Percentiles rank a stretch among this genome's conserved stretches.
These are phyloP conservation scores for Mesoclemmys tuberculata DNA, from an alignment of 2,113 vertebrate species.

Conservation along the genomic window DNA sequence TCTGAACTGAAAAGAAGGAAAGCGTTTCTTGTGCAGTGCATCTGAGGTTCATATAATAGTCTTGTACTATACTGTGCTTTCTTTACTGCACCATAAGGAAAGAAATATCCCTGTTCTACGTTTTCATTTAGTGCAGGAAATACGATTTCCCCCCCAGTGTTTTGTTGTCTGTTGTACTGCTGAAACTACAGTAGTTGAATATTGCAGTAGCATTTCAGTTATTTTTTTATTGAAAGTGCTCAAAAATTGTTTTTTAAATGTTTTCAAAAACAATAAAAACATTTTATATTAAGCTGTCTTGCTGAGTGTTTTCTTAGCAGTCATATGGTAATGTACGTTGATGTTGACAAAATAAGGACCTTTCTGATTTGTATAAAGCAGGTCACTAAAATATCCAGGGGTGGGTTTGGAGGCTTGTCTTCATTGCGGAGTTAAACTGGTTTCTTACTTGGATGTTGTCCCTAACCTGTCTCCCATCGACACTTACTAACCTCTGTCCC, in stretches of 20 bases:
- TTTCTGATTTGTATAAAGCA: rapidly evolving
- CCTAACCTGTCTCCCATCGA: not conserved
- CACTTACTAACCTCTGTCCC: not conserved
- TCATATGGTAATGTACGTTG: not conserved
- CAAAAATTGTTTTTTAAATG: slow-evolving; percentile 94
- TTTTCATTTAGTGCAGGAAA: slow-evolving; percentile 91
- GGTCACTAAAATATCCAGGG: not conserved
- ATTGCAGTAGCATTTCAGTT: slow-evolving; percentile 94
- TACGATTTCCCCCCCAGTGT: slow-evolving; percentile 80
- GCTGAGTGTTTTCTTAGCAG: not conserved
- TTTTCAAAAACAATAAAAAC: slow-evolving; percentile 98
- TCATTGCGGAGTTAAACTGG: not conserved
- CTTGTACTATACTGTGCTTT: slow-evolving; percentile 85
- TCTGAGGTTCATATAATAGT: slow-evolving; percentile 90
- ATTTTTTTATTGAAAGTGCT: slow-evolving; percentile 94
- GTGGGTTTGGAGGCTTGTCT: not conserved
- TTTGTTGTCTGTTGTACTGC: slow-evolving; percentile 92
- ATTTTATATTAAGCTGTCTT: slow-evolving; percentile 89
- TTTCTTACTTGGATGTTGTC: not conserved
- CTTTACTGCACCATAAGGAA: slow-evolving; percentile 85
- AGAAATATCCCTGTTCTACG: slow-evolving; percentile 82
- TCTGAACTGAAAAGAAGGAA: slow-evolving; percentile 89
- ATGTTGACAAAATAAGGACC: not conserved
- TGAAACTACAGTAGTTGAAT: slow-evolving; percentile 98
- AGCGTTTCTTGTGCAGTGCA: slow-evolving; percentile 87